Conservation (phyloP, 2,797 vertebrate species). For the Valencia hispanica region DNA sequence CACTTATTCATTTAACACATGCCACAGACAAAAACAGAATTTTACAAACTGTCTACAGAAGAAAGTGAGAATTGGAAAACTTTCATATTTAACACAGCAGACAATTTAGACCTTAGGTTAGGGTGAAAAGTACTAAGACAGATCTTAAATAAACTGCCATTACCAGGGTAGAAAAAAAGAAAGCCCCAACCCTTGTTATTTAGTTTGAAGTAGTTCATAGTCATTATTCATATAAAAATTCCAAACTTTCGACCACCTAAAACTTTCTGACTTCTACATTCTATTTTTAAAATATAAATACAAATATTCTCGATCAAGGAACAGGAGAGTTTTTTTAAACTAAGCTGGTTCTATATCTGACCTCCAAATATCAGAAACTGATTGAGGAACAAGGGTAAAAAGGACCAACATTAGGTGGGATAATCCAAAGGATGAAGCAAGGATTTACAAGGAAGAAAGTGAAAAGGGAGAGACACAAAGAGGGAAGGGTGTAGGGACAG, state of each 20-base stretch:
- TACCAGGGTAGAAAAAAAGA: background rate
- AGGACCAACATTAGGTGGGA: background rate
- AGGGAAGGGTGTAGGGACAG: too few relatives aligned
- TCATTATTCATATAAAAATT: background rate
- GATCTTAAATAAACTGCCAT: background rate
- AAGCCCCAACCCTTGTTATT: background rate
- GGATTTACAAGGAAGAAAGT: too few relatives aligned
- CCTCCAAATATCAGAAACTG: background rate
- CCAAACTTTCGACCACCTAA: background rate
- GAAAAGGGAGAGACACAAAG: too few relatives aligned
- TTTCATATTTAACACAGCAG: background rate
- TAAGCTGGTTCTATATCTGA: background rate
- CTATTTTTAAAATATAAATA: background rate
- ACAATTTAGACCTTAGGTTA: background rate
- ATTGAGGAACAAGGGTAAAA: background rate
- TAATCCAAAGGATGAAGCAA: background rate
- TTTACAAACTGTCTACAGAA: too few relatives aligned
- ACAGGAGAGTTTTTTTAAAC: background rate
- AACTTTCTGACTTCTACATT: background rate
- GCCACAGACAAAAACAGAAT: slow-evolving; percentile 31
- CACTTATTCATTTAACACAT: slow-evolving; percentile 47
- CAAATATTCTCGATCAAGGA: background rate
- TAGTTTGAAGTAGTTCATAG: background rate
- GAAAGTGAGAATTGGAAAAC: slow-evolving; percentile 24
- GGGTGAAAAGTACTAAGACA: background rate